These are phyloP conservation scores for Buteo buteo DNA, from an alignment of 2,113 vertebrate genomes.

Conservation along the genomic window DNA sequence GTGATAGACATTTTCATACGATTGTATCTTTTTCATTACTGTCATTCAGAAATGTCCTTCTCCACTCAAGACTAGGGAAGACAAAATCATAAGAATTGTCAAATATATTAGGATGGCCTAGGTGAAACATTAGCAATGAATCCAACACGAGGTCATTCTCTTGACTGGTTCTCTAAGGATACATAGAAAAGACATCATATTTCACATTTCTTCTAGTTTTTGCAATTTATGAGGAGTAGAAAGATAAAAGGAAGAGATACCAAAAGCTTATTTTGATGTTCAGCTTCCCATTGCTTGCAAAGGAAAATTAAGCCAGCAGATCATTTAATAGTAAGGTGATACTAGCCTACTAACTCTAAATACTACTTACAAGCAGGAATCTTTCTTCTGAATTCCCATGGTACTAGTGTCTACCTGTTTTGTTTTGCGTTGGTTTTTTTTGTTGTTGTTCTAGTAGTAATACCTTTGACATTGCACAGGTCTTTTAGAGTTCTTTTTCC, in stretches of 20 bases:
- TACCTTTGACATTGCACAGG: background rate
- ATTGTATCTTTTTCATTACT: background rate
- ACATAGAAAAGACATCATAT: background rate
- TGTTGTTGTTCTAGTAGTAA: background rate
- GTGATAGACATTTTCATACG: background rate
- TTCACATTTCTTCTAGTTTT: background rate
- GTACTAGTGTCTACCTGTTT: background rate
- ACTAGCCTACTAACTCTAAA: background rate
- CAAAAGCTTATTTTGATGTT: background rate
- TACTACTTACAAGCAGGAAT: background rate
- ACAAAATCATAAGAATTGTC: background rate
- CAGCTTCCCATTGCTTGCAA: background rate
- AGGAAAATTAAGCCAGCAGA: background rate
- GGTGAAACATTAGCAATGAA: background rate
- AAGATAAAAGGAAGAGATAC: background rate
- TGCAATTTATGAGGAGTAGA: background rate
- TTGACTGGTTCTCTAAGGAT: background rate
- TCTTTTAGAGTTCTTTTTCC: background rate
- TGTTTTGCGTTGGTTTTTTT: accelerated
- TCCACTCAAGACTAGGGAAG: background rate
- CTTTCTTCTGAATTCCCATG: background rate
- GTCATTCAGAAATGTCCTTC: background rate
- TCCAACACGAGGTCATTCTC: background rate
- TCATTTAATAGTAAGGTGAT: background rate
- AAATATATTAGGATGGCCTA: background rate